These are phyloP conservation scores for Chelon auratus DNA, from an alignment of 2,797 vertebrate species.

Conservation along the genomic window DNA sequence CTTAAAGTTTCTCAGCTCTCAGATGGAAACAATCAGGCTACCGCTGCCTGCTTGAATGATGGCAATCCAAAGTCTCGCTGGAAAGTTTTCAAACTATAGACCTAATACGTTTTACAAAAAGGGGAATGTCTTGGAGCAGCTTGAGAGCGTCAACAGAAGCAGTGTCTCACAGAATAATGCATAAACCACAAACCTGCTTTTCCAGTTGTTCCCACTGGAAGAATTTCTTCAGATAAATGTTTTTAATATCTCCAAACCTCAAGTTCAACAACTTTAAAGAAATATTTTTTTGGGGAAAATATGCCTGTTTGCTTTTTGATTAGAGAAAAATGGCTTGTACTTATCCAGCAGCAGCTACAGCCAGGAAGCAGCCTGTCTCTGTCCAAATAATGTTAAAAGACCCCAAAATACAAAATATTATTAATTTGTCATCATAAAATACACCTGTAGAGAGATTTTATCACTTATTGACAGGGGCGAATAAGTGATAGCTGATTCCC, in stretches of 20 bases:
- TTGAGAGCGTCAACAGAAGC: not conserved
- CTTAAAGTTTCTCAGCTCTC: slow-evolving; percentile 43
- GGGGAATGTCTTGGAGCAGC: too few relatives aligned
- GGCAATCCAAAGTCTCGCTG: slow-evolving; percentile 17
- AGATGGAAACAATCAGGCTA: slow-evolving; percentile 72
- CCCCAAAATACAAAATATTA: not conserved
- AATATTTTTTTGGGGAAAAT: not conserved
- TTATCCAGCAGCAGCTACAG: not conserved
- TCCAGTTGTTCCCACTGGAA: not conserved
- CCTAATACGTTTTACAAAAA: not conserved
- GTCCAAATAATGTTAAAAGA: not conserved
- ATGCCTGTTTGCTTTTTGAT: not conserved
- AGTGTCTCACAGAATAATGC: not conserved
- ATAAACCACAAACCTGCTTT: not conserved
- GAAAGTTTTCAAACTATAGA: slow-evolving; percentile 25
- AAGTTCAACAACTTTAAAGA: slow-evolving; percentile 1
- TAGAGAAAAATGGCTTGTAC: not conserved
- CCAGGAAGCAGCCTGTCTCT: not conserved
- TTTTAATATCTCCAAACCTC: not conserved
- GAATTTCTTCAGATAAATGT: not conserved
- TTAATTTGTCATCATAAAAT: too few relatives aligned
- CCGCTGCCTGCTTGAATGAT: slow-evolving; percentile 38
- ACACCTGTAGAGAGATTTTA: too few relatives aligned
- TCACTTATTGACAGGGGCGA: too few relatives aligned
- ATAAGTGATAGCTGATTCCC: too few relatives aligned